A percentile compares a stretch with the other conserved stretches of the same genome.
Conservation (phyloP, 2,797 vertebrate species). For the Cyclura pinguis region DNA sequence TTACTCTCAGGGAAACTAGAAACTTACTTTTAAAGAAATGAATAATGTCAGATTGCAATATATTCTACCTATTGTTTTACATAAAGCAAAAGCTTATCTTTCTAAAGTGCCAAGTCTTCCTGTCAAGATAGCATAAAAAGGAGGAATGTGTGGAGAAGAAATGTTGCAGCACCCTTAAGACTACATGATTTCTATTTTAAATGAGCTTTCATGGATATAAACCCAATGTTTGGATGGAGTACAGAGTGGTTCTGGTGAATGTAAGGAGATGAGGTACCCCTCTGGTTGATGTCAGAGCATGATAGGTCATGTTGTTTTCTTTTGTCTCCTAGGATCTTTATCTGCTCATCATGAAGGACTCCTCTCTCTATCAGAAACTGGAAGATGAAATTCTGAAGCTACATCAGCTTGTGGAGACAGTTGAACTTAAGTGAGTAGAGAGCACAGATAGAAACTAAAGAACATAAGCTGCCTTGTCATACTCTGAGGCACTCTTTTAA, state of each 20-base stretch:
- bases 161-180: no score
- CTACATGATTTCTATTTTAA: no score
- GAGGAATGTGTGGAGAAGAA: no score
- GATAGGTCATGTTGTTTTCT: not conserved
- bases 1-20: not conserved
- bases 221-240: no score
- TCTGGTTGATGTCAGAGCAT: not conserved
- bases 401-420: conserved; percentile 92
- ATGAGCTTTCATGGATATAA: no score
- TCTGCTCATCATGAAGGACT: conserved; percentile 89
- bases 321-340: conserved; percentile 87
- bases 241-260: no score
- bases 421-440: conserved; percentile 89
- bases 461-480: not conserved
- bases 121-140: no score
- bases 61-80: not conserved
- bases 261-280: not conserved
- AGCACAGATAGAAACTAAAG: not conserved
- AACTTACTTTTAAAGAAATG: not conserved
- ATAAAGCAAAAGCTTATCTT: not conserved
- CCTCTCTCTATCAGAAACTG: conserved; percentile 89
- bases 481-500: not conserved
- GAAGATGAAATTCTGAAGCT: conserved; percentile 92
- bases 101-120: not conserved
- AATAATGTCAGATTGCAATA: not conserved